Conservation (phyloP, 64 coral and sea anemone genomes). For the Pocillopora verrucosa region DNA sequence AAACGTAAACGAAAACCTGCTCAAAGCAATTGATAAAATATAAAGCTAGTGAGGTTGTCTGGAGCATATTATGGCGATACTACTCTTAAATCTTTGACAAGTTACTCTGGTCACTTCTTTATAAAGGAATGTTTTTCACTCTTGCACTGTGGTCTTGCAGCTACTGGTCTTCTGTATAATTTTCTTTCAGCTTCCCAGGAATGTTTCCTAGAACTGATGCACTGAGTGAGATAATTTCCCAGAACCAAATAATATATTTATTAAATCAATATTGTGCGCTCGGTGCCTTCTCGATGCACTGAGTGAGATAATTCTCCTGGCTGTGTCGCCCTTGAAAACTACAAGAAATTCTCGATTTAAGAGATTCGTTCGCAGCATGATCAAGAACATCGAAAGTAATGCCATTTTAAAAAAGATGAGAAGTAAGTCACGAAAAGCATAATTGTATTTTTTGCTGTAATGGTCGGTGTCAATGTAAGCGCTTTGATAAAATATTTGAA, state of each 20-base stretch:
- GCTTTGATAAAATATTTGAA: too few relatives aligned
- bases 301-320: not conserved
- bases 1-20: not conserved
- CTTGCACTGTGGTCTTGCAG: not conserved
- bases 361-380: not conserved
- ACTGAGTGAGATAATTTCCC: not conserved
- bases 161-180: not conserved
- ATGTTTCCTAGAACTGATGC: not conserved
- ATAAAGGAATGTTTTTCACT: not conserved
- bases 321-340: not conserved
- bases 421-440: not conserved
- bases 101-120: not conserved
- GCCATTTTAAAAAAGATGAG: not conserved
- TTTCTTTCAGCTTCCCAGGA: not conserved
- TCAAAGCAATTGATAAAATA: not conserved
- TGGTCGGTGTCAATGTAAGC: too few relatives aligned
- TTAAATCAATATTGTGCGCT: not conserved
- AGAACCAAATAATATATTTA: not conserved
- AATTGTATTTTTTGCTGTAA: not conserved
- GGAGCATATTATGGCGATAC: conserved; percentile 8
- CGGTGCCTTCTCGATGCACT: not conserved
- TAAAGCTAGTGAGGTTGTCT: conserved; percentile 3
- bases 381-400: not conserved
- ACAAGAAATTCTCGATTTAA: not conserved
- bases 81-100: not conserved